Conservation (phyloP, 2,888 invertebrate genomes). For the Steinernema scapterisci region DNA sequence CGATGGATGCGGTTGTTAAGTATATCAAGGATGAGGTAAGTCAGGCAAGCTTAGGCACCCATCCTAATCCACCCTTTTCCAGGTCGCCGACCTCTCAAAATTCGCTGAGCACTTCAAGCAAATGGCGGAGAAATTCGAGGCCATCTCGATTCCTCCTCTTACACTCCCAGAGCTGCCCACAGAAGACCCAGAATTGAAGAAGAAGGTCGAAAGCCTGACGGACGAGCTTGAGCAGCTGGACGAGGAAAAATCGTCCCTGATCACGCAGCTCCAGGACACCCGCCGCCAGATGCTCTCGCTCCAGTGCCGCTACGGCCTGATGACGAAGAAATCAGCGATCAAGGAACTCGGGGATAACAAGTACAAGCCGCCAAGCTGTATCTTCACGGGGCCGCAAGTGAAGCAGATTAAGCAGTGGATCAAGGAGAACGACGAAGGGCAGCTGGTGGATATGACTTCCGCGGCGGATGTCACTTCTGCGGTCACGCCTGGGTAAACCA, state of each 20-base stretch:
- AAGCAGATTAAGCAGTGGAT: constrained; percentile 10
- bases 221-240: not conserved
- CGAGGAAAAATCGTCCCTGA: not conserved
- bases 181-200: not conserved
- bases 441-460: too few species aligned
- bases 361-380: not conserved
- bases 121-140: too few species aligned
- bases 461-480: too few species aligned
- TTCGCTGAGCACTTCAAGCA: too few species aligned
- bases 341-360: not conserved
- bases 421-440: not conserved
- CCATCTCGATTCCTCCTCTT: too few species aligned
- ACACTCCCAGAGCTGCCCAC: not conserved
- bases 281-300: not conserved
- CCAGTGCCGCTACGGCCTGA: not conserved
- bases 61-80: too few species aligned
- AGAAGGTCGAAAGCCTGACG: not conserved
- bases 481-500: too few species aligned
- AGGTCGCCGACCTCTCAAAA: too few species aligned
- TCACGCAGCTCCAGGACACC: not conserved
- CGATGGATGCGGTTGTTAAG: too few species aligned
- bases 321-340: not conserved
- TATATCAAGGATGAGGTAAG: too few species aligned
- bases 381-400: not conserved
- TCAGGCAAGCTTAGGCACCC: too few species aligned